Evolutionary conservation across 1,140 invertebrate genomes (phyloP), one percentile per base, ranked within the genome.

Genomic region (Drosophila erecta): DNA sequence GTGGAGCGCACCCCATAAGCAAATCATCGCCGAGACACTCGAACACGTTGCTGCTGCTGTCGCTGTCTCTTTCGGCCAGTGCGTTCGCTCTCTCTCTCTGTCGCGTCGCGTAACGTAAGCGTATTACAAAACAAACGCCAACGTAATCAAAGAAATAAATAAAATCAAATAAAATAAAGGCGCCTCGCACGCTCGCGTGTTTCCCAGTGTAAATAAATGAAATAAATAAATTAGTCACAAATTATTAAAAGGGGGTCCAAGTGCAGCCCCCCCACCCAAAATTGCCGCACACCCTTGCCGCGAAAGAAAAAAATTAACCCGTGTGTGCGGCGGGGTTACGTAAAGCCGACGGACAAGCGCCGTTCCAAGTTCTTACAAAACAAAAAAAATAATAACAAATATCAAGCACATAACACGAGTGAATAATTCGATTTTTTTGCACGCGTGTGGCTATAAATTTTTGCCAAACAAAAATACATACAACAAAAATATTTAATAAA

Each of bases 391-490:
- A 57, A 79, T 43, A 22, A 66, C 57, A 50, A 51, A 53, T 59
- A 85, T 62, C 80, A 53, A 70, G 77, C 64, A 65, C 64, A 67
- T 67, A 67, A 53, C 64, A 72, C 69, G 51, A 57, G 59, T 73
- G 61, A 87, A 87, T 65, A 44, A 79, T 79, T 81, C 53, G 64
- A 30, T 81, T 79, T 62, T 81, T 83, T 72, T 65, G 76, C 61
- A 79, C 83, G 83, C 79, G 83, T 86, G 79, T 86, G 74, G 83
- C 83, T 71, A 83, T 87, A 79, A 89, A 87, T 87, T 86, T 69
- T 70, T 70, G 64, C 62, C 66, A 69, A 69, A 70, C 66, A 54
- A 69, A 35, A 46, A 64, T n/a, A 37, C 43, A n/a, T 35, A 49
- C 11, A 14, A 69, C 30, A 76, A 64, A 65, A 58, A 69, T 43